A percentile compares a stretch with the other conserved stretches of the same genome.
phyloP scores from a whole-genome alignment of 2,797 vertebrate species.

The Masticophis lateralis region DNA sequence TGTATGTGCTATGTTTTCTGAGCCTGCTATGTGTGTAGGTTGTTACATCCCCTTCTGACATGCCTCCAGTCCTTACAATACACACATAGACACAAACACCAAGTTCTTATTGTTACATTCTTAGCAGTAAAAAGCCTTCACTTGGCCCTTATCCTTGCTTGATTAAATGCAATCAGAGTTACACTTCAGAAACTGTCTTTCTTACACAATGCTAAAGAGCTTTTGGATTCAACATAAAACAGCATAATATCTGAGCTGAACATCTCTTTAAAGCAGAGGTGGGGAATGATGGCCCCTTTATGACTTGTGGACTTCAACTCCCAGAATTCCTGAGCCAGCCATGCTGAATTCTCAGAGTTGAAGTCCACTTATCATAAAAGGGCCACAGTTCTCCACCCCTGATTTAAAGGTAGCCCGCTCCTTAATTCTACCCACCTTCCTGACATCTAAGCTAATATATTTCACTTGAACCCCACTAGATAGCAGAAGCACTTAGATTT shows the following conservation, averaged over 20 bases:
- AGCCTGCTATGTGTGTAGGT: background rate
- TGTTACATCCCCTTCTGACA: background rate
- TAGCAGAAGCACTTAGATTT: background rate
- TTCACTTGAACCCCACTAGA: background rate
- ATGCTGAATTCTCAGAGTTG: background rate
- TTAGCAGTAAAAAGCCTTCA: background rate
- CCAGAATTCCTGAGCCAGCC: background rate
- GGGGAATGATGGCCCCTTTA: background rate
- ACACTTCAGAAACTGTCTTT: background rate
- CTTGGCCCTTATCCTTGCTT: background rate
- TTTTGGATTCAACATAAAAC: background rate
- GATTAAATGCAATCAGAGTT: conserved; percentile 1
- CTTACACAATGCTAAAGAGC: background rate
- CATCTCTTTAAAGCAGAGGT: background rate
- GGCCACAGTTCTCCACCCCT: background rate
- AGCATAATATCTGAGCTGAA: background rate
- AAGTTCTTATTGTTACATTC: background rate
- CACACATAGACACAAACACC: background rate
- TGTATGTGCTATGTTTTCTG: conserved; percentile 3
- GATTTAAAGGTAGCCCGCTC: background rate
- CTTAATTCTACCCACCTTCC: background rate
- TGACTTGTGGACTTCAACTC: background rate
- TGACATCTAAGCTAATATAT: background rate
- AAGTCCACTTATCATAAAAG: background rate
- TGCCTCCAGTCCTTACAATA: conserved; percentile 4